Evolutionary conservation across 2,888 invertebrate species (phyloP).

Genomic region (Phortica okadai): DNA sequence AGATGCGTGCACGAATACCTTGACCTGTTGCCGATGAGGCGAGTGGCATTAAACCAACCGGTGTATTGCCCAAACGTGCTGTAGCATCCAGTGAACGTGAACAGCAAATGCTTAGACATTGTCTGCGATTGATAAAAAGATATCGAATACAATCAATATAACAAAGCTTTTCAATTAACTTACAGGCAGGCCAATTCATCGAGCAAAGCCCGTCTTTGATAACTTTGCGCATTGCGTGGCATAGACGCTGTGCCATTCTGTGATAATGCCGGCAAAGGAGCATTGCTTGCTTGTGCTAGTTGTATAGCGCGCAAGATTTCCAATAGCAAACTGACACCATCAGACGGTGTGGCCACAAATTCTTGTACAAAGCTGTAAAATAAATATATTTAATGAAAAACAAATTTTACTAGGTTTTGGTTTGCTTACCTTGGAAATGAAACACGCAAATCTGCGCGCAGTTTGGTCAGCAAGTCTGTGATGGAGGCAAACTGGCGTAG

Average conservation of each 20-base stretch:
- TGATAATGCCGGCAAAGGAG: slow-evolving; percentile 59
- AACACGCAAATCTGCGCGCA: slow-evolving; percentile 89
- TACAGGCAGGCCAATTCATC: slow-evolving; percentile 92
- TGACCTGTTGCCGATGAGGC: slow-evolving; percentile 93
- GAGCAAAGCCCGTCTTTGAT: slow-evolving; percentile 85
- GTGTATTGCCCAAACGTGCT: slow-evolving; percentile 84
- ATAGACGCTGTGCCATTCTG: slow-evolving; percentile 72
- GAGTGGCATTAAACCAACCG: slow-evolving; percentile 89
- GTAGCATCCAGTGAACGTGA: slow-evolving; percentile 88
- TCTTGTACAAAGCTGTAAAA: slow-evolving; percentile 91
- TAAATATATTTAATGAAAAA: background rate
- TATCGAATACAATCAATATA: background rate
- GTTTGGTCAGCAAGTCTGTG: slow-evolving; percentile 90
- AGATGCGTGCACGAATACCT: slow-evolving; percentile 88
- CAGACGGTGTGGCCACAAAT: slow-evolving; percentile 91
- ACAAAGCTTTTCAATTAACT: slow-evolving; percentile 69
- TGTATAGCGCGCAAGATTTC: slow-evolving; percentile 92
- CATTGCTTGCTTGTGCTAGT: slow-evolving; percentile 84
- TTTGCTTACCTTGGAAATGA: slow-evolving; percentile 89
- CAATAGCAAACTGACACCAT: slow-evolving; percentile 89
- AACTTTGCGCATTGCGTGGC: slow-evolving; percentile 81
- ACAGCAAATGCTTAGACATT: slow-evolving; percentile 89
- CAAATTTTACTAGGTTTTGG: too few relatives aligned
- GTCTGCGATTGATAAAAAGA: slow-evolving; percentile 75
- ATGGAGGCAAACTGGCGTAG: slow-evolving; percentile 91